These are phyloP conservation scores for Eustalomyia histrio DNA, from an alignment of 2,888 invertebrate genomes.

Conservation along the genomic window DNA sequence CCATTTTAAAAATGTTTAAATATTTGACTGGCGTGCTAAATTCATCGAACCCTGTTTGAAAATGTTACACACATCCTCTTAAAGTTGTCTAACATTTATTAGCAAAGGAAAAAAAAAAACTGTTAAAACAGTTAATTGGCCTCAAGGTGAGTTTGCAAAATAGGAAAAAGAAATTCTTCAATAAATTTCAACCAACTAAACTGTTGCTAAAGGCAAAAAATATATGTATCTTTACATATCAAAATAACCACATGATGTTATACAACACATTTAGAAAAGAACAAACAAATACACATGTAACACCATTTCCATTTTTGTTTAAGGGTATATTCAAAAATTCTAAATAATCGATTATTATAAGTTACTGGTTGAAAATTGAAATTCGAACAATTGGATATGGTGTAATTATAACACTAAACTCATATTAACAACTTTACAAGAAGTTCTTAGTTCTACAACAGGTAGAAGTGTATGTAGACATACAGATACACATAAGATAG, in stretches of 20 bases:
- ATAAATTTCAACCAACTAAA: conserved; percentile 46
- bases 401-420: conserved; percentile 34
- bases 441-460: conserved; percentile 3
- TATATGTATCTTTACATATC: conserved; percentile 11
- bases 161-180: conserved; percentile 23
- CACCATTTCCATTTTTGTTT: neutral
- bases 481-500: conserved; percentile 22
- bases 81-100: neutral
- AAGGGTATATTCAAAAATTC: no score
- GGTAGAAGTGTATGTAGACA: conserved; percentile 12
- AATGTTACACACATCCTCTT: neutral
- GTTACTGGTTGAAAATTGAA: no score
- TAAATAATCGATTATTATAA: no score
- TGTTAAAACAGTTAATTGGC: conserved; percentile 60
- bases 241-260: conserved; percentile 57
- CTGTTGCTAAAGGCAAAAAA: conserved; percentile 26
- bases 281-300: conserved; percentile 1
- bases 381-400: conserved; percentile 4
- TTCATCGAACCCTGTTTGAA: neutral
- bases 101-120: conserved; percentile 10
- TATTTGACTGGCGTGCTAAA: no score
- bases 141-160: conserved; percentile 54
- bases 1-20: no score
- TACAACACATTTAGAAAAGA: conserved; percentile 49
- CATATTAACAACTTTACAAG: conserved; percentile 24